These are phyloP conservation scores for Toxotes lorentzi DNA, from an alignment of 2,797 vertebrate species.

Conservation along the genomic window DNA sequence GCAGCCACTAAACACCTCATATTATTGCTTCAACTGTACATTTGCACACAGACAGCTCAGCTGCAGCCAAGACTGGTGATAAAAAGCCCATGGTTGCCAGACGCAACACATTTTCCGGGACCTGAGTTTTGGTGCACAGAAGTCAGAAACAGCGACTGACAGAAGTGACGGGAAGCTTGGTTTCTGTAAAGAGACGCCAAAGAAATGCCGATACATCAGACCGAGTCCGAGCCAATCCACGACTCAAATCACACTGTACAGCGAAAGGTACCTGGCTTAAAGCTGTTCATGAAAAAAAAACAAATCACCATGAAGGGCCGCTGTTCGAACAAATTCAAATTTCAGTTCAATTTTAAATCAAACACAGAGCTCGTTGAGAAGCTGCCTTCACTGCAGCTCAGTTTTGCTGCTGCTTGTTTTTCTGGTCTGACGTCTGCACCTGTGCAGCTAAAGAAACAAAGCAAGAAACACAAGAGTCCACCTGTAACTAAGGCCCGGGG, in stretches of 20 bases:
- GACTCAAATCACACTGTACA: not conserved
- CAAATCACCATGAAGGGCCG: no score
- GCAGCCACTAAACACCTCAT: not conserved
- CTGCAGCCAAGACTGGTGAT: not conserved
- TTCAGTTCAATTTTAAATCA: constrained; percentile 24
- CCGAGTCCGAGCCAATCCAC: no score
- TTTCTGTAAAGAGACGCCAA: not conserved
- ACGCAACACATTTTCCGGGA: not conserved
- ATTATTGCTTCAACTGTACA: not conserved
- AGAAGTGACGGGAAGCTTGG: not conserved
- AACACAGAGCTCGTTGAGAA: not conserved
- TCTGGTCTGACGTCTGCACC: constrained; percentile 7
- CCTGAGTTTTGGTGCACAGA: not conserved
- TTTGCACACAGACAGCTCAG: no score
- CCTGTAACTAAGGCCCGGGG: not conserved
- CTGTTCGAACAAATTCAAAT: not conserved
- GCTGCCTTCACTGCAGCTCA: not conserved
- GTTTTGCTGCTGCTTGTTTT: not conserved
- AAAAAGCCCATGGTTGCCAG: no score
- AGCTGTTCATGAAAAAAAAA: no score
- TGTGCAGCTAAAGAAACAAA: not conserved
- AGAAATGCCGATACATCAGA: no score
- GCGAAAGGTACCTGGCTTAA: no score
- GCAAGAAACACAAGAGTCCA: no score
- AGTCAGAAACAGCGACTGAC: not conserved